A percentile compares a stretch with the other conserved stretches of the same genome.
These are phyloP conservation scores for Menidia menidia DNA, from an alignment of 2,797 vertebrate genomes.

Conservation along the genomic window DNA sequence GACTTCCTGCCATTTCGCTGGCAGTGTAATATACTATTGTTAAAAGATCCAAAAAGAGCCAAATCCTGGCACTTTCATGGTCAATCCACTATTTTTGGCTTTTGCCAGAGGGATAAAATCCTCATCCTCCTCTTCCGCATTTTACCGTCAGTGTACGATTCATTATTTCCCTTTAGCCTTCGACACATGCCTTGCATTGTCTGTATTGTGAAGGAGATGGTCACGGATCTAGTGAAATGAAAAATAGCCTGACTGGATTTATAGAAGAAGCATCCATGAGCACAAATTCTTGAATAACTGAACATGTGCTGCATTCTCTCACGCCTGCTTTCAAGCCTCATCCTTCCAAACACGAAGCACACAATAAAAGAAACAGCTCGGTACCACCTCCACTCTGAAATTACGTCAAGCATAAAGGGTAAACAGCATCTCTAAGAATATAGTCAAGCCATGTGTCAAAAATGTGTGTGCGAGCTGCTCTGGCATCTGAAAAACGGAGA, in stretches of 20 bases:
- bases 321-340: conserved; percentile 56
- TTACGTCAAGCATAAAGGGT: conserved; percentile 73
- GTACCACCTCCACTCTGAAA: conserved; percentile 64
- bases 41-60: neutral
- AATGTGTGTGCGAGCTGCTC: conserved; percentile 15
- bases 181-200: neutral
- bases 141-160: conserved; percentile 1
- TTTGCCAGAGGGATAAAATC: conserved; percentile 17
- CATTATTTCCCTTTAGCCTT: conserved; percentile 22
- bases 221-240: conserved; percentile 9
- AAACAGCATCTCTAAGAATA: conserved; percentile 63
- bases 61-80: conserved; percentile 10
- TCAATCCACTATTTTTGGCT: conserved; percentile 19
- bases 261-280: conserved; percentile 33
- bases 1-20: conserved; percentile 2
- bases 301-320: conserved; percentile 49
- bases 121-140: neutral
- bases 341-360: conserved; percentile 59
- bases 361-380: conserved; percentile 53
- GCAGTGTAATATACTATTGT: conserved; percentile 1
- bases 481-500: conserved; percentile 12
- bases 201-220: conserved; percentile 4
- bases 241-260: conserved; percentile 26
- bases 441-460: conserved; percentile 48
- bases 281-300: conserved; percentile 67